Percentiles rank a stretch among this genome's conserved stretches.
phyloP scores from a whole-genome alignment of 2,113 vertebrate species.

The Paraplagusia blochii region DNA sequence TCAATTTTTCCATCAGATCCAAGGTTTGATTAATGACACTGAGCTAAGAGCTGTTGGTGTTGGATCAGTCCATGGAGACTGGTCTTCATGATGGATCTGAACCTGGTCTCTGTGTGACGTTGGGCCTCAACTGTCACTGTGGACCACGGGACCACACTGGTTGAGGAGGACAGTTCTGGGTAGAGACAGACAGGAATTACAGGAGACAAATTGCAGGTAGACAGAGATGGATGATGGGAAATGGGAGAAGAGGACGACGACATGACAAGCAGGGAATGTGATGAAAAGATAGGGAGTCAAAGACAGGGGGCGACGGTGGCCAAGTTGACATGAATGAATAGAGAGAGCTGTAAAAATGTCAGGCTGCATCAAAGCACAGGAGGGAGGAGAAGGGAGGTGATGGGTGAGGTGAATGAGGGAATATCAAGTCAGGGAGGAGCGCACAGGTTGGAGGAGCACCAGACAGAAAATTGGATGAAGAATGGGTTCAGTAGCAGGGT shows the following conservation, averaged over 20 bases:
- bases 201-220: slow-evolving; percentile 34
- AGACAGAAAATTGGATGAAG: slow-evolving; percentile 38
- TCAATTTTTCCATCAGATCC: too few species aligned
- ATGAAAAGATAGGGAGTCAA: slow-evolving; percentile 45
- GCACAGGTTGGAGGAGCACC: slow-evolving; percentile 26
- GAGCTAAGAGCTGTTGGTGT: too few species aligned
- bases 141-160: slow-evolving; percentile 12
- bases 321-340: slow-evolving; percentile 64
- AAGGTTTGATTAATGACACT: too few species aligned
- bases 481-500: slow-evolving; percentile 23
- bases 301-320: slow-evolving; percentile 47
- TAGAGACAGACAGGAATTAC: slow-evolving; percentile 21
- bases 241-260: slow-evolving; percentile 40
- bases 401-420: slow-evolving; percentile 41
- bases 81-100: too few species aligned
- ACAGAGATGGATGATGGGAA: slow-evolving; percentile 49
- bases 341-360: slow-evolving; percentile 51
- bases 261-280: slow-evolving; percentile 42
- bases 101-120: too few species aligned
- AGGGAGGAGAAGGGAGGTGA: background rate
- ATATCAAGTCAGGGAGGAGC: slow-evolving; percentile 32
- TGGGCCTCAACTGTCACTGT: background rate
- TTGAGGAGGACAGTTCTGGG: slow-evolving; percentile 16
- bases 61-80: too few species aligned
- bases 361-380: slow-evolving; percentile 47